Evolutionary conservation across 2,113 vertebrate genomes (phyloP).

Genomic region (Phodopus roborovskii): DNA sequence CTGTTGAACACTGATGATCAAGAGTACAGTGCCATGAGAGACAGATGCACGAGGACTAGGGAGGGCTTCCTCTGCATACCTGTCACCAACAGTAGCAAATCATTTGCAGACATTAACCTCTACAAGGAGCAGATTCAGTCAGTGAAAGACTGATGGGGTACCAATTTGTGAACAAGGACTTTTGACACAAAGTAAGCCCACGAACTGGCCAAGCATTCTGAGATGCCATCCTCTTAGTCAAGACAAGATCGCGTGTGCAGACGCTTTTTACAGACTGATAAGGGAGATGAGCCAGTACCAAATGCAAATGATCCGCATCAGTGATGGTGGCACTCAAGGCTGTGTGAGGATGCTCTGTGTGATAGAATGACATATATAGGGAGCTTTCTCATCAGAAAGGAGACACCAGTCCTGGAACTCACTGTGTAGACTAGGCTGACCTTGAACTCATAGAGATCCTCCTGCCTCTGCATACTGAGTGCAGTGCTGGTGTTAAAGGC

Average conservation of each 20-base stretch:
- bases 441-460: too few species aligned
- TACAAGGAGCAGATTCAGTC: neutral
- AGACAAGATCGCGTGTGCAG: constrained; percentile 93
- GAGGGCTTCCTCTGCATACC: neutral
- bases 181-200: constrained; percentile 94
- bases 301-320: constrained; percentile 93
- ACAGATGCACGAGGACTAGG: neutral
- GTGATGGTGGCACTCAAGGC: constrained; percentile 91
- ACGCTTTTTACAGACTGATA: constrained; percentile 93
- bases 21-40: neutral
- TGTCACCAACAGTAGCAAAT: neutral
- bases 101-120: neutral
- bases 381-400: constrained; percentile 63
- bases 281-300: constrained; percentile 93
- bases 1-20: neutral
- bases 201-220: constrained; percentile 91
- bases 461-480: too few species aligned
- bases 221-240: constrained; percentile 93
- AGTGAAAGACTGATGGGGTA: neutral
- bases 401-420: constrained; percentile 36
- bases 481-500: too few species aligned
- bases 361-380: constrained; percentile 84
- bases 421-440: too few species aligned
- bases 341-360: constrained; percentile 89
- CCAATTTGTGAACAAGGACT: constrained; percentile 92